A percentile compares a stretch with the other conserved stretches of the same genome.
Evolutionary conservation across 2,888 invertebrate species (phyloP).

Genomic region (Clepsis dumicolana): DNA sequence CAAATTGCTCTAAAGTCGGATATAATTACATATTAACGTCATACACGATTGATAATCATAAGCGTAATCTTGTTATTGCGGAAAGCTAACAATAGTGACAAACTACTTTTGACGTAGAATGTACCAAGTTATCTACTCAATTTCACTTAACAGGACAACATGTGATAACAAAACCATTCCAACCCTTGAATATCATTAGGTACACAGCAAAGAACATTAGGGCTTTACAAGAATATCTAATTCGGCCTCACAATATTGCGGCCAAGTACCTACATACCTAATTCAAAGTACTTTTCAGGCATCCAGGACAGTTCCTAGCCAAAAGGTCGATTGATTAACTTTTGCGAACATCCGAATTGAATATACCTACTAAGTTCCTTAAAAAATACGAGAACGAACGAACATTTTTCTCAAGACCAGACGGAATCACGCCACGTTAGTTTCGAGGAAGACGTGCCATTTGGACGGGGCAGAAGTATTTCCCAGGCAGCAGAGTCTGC

Average conservation of each 20-base stretch:
- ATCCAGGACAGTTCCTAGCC: background rate
- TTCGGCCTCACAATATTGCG: background rate
- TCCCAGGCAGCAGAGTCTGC: background rate
- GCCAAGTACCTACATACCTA: background rate
- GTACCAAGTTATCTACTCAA: too few species aligned
- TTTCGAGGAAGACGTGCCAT: background rate
- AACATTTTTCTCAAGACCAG: background rate
- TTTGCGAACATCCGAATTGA: background rate
- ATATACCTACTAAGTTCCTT: background rate
- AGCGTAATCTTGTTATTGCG: too few species aligned
- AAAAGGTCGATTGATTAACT: background rate
- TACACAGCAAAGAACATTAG: background rate
- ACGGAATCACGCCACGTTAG: too few species aligned
- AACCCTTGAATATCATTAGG: background rate
- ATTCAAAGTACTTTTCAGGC: background rate
- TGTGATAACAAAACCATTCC: background rate
- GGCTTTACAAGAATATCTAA: slow-evolving; percentile 2
- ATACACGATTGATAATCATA: too few species aligned
- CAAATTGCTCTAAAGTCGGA: too few species aligned
- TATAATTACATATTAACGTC: too few species aligned
- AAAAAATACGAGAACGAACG: background rate
- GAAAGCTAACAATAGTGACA: too few species aligned
- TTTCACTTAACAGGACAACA: too few species aligned
- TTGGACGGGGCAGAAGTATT: background rate
- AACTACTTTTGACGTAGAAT: too few species aligned